Evolutionary conservation across 2,797 vertebrate genomes (phyloP), one percentile per base, ranked within the genome.

Genomic region (Kryptolebias ocellatus): DNA sequence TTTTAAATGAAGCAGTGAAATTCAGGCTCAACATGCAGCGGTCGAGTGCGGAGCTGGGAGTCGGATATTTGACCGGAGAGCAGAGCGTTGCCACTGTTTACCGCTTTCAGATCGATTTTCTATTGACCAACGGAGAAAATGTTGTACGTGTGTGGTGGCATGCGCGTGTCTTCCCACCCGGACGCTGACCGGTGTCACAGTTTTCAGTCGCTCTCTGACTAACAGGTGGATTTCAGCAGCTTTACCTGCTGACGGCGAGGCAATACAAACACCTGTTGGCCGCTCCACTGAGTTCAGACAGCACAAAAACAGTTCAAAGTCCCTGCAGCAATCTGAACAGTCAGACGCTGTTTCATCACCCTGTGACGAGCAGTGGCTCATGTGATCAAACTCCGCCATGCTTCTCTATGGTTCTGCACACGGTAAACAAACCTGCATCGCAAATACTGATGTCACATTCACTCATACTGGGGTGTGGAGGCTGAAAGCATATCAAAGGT

Each of bases 111-210:
- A 82, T 89, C 78, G 65, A 85, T 68, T 73, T 72, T 79, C 70
- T 85, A 91, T 92, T 79, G 90, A 92, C 77, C 79, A 80, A 67
- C 86, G 80, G 79, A 83, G 76, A 84, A 72, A 84, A 76, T 64
- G 44, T 67, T 59, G 53, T 61, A 17, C 17, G 10, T 29, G 51
- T 16, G 16, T 34, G 58, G 12, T 42, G 52, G 54, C 72, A 18
- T 53, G 77, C 70, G 57, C 61, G 45, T 56, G 16, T 62, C 62
- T 72, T 3, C 45, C 76, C 69, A 74, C 67, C 69, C 79, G 75
- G 70, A 73, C 69, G 75, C 67, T 64, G 80, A 80, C 79, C 68
- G 67, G 78, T 85, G 66, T 81, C 65, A 56, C 46, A 65, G 70
- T 64, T 67, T 73, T 81, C 14, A 17, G 49, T 45, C 18, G 39